Base-by-base conservation (phyloP, 2,888 invertebrate genomes). In the Hedya salicella region DNA sequence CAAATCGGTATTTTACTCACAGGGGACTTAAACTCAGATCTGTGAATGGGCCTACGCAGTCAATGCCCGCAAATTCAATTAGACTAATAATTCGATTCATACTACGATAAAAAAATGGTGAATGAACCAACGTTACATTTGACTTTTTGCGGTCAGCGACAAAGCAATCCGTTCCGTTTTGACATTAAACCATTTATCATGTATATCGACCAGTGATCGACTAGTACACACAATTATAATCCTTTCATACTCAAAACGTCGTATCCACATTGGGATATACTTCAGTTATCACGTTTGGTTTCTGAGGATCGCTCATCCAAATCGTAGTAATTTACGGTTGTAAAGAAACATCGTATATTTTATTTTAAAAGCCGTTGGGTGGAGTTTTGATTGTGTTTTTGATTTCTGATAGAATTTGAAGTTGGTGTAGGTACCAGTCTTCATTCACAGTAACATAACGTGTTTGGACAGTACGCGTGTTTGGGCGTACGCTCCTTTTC, bases 111-210 rank as follows among this genome's bases (percentile, higher is more conserved):
- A 63, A n/a, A 66, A 66, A 66, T 66, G 66, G 66, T 66, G 66
- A 66, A 66, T 66, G 66, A 66, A 66, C 66, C 16, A 17, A 61
- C 32, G 42, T 66, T 61, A 66, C 66, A 66, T 66, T 66, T 66
- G 65, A 60, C 52, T 60, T 63, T 64, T 65, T 65, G 65, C 63
- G 56, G 63, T 46, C 53, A 65, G 11, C 44, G 52, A 17, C 64
- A 21, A 59, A 32, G 59, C 65, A 46, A 65, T 65, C 65, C 65
- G 65, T 65, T 65, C 59, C 6, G 59, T 46, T 65, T 60, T 65
- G 65, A 65, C 65, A 65, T 42, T 59, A 44, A 36, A 40, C 59
- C 65, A 65, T 65, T 65, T 65, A 65, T 65, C 65, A 65, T 60
- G 25, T 52, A 48, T 59, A 65, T 65, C 65, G 59, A 16, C 14